phyloP scores from a whole-genome alignment of 2,113 vertebrate genomes.

The Leucoraja erinaceus region DNA sequence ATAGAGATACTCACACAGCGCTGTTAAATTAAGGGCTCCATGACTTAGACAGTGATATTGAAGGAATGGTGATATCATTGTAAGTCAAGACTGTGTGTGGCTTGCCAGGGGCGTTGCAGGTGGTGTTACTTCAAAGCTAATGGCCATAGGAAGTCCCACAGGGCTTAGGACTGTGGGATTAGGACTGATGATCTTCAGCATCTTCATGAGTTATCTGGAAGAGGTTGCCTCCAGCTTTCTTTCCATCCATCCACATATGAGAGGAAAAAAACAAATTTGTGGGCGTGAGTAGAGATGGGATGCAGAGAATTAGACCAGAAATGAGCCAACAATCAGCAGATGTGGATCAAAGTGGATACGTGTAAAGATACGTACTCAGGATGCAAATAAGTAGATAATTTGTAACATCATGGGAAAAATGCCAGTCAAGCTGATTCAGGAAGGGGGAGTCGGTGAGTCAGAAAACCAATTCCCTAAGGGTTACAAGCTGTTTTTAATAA shows the following conservation, averaged over 20 bases:
- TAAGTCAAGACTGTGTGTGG: no score
- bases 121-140: neutral
- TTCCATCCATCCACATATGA: neutral
- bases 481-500: neutral
- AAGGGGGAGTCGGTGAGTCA: neutral
- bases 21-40: neutral
- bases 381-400: neutral
- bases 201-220: neutral
- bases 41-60: neutral
- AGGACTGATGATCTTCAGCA: neutral
- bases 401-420: neutral
- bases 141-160: neutral
- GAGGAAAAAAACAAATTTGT: neutral
- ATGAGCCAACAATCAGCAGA: neutral
- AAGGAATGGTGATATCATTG: no score
- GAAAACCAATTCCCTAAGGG: neutral
- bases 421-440: neutral
- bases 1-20: no score
- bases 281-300: neutral
- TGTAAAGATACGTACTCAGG: neutral
- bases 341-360: neutral
- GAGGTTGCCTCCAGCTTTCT: neutral
- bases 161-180: neutral
- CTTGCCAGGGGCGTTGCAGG: no score
- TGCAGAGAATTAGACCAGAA: neutral